Conservation (phyloP, 2,888 invertebrate species). For the Tachina lurida region DNA sequence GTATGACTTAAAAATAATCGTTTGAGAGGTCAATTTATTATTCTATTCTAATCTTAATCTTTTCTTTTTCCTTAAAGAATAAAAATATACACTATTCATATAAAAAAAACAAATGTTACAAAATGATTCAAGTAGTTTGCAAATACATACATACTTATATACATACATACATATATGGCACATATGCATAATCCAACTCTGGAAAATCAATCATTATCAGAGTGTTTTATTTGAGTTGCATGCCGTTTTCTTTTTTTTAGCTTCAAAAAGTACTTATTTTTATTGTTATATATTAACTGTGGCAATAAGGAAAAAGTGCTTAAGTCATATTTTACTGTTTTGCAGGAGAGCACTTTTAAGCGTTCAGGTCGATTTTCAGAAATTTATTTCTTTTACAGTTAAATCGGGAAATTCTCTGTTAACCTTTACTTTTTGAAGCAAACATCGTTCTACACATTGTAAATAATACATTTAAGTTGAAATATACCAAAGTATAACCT, state of each 20-base stretch:
- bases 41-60: slow-evolving; percentile 30
- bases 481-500: too few species aligned
- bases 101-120: background rate
- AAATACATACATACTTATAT: background rate
- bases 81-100: background rate
- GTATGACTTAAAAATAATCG: background rate
- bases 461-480: too few species aligned
- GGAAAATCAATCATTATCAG: slow-evolving; percentile 29
- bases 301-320: too few species aligned
- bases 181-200: background rate
- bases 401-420: too few species aligned
- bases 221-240: slow-evolving; percentile 14
- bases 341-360: too few species aligned
- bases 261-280: slow-evolving; percentile 21
- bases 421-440: too few species aligned
- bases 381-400: too few species aligned
- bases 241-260: background rate
- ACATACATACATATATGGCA: background rate
- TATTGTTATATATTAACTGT: slow-evolving; percentile 2
- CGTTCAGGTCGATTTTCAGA: too few species aligned
- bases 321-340: too few species aligned
- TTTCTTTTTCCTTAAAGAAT: background rate
- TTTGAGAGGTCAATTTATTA: slow-evolving; percentile 10
- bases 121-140: background rate
- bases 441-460: too few species aligned